phyloP scores from a whole-genome alignment of 1,140 invertebrate species.

The Batillaria attramentaria region DNA sequence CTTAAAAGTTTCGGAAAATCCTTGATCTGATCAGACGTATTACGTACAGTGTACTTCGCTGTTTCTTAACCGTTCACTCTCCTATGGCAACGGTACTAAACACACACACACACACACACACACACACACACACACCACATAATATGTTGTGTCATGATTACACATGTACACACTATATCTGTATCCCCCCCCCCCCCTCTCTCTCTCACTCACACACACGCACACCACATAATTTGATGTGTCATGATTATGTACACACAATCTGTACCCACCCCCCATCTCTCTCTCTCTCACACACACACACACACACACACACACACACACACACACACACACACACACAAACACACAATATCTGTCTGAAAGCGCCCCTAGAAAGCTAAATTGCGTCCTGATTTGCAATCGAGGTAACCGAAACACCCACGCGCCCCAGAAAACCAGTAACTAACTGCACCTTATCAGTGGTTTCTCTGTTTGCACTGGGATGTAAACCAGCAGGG shows the following conservation, averaged over 20 bases:
- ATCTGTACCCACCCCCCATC: not conserved
- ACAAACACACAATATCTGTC: not conserved
- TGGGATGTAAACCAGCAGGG: no score
- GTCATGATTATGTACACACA: not conserved
- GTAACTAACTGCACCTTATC: no score
- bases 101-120: not conserved
- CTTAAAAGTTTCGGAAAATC: no score
- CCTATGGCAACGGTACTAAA: no score
- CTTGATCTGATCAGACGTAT: no score
- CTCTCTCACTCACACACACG: not conserved
- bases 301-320: not conserved
- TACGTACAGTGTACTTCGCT: no score
- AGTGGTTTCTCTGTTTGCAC: no score
- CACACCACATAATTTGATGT: not conserved
- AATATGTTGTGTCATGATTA: not conserved
- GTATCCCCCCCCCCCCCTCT: not conserved
- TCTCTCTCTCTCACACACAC: not conserved
- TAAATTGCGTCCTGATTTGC: no score
- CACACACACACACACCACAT: not conserved
- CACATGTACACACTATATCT: not conserved
- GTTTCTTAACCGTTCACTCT: no score
- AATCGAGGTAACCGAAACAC: no score
- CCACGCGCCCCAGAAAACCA: no score
- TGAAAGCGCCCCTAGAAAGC: no score
- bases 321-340: not conserved